These are phyloP conservation scores for Harpegnathos saltator DNA, from an alignment of 1,140 invertebrate species.

Conservation along the genomic window DNA sequence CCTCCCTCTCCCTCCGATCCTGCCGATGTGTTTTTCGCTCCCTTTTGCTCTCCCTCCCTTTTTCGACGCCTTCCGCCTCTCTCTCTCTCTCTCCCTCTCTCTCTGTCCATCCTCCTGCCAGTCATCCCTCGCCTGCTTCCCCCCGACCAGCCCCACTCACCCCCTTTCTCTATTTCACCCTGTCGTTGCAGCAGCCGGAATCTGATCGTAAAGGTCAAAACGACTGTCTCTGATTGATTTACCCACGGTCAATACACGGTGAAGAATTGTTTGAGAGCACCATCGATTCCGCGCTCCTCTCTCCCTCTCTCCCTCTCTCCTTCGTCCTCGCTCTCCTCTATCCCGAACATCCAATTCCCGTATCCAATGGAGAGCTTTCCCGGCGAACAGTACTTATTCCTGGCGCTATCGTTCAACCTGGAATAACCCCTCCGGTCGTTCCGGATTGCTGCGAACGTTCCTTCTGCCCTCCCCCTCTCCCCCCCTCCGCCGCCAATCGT, in stretches of 20 bases:
- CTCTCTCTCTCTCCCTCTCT: not conserved
- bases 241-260: constrained; percentile 74
- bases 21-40: constrained; percentile 8
- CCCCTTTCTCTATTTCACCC: not conserved
- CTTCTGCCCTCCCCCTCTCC: no score
- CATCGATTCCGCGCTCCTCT: constrained; percentile 51
- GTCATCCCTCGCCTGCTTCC: not conserved
- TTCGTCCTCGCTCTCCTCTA: constrained; percentile 4
- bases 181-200: constrained; percentile 61
- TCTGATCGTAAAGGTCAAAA: constrained; percentile 74
- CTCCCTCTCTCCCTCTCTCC: not conserved
- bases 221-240: constrained; percentile 76
- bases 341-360: constrained; percentile 72
- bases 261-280: constrained; percentile 70
- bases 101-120: not conserved
- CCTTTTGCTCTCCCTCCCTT: not conserved
- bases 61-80: not conserved
- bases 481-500: constrained; percentile 53
- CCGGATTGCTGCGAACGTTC: constrained; percentile 59
- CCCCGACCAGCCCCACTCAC: not conserved
- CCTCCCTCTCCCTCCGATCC: not conserved
- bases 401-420: constrained; percentile 69
- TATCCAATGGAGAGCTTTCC: constrained; percentile 67
- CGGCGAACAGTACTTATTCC: constrained; percentile 69
- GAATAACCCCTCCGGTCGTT: constrained; percentile 67